These are phyloP conservation scores for Cyaniris semiargus DNA, from an alignment of 2,888 invertebrate species.

Conservation along the genomic window DNA sequence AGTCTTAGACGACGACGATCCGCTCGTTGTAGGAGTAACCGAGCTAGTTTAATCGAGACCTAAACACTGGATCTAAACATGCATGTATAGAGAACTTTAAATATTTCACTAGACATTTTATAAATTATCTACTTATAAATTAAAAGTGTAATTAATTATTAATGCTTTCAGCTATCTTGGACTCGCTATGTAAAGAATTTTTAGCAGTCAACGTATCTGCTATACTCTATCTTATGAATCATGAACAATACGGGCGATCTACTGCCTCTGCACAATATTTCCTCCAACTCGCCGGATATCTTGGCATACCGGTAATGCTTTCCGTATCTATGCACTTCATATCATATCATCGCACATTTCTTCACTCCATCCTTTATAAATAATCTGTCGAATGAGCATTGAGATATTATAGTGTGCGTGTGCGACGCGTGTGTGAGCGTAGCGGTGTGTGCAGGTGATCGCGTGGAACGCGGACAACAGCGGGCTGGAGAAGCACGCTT, in stretches of 20 bases:
- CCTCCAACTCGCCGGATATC: slow-evolving; percentile 94
- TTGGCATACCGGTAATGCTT: slow-evolving; percentile 91
- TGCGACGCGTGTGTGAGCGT: slow-evolving; percentile 9
- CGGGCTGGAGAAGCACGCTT: slow-evolving; percentile 88
- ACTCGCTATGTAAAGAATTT: slow-evolving; percentile 93
- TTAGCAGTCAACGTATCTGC: slow-evolving; percentile 93
- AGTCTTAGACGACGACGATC: not conserved
- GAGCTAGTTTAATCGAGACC: slow-evolving; percentile 6
- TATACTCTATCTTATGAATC: slow-evolving; percentile 96
- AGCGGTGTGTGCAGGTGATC: slow-evolving; percentile 82
- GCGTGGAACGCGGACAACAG: slow-evolving; percentile 99
- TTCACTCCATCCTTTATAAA: slow-evolving; percentile 31
- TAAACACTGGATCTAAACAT: not conserved
- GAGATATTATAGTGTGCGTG: slow-evolving; percentile 34
- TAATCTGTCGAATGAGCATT: not conserved
- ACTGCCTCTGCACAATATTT: slow-evolving; percentile 97
- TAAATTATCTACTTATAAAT: slow-evolving; percentile 18
- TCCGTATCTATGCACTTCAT: slow-evolving; percentile 41
- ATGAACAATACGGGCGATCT: slow-evolving; percentile 95
- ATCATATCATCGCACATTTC: slow-evolving; percentile 44
- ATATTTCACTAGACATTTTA: slow-evolving; percentile 17
- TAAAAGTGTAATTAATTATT: slow-evolving; percentile 33
- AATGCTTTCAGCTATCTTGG: slow-evolving; percentile 88
- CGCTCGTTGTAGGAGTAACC: not conserved
- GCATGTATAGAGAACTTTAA: slow-evolving; percentile 22